Conservation (phyloP, 2,888 invertebrate genomes). For the Megamerina dolium region DNA sequence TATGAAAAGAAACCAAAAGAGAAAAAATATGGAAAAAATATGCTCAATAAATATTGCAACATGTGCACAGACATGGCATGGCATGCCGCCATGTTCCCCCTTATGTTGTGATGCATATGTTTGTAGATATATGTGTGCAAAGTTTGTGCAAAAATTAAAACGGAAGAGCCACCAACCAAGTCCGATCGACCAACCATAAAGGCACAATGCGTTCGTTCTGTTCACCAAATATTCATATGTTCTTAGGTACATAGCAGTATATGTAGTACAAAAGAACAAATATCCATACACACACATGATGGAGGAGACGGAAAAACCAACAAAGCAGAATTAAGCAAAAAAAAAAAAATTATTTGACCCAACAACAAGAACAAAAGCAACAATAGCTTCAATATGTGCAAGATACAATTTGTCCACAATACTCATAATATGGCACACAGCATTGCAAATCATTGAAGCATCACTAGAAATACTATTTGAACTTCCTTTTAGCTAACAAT, state of each 20-base stretch:
- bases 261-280: not conserved
- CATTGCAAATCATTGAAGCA: too few relatives aligned
- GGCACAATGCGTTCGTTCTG: too few relatives aligned
- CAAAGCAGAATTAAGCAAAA: too few relatives aligned
- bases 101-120: not conserved
- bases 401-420: too few relatives aligned
- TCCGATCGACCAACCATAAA: slow-evolving; percentile 5
- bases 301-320: too few relatives aligned
- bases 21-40: not conserved
- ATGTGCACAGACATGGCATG: slow-evolving; percentile 4
- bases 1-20: not conserved
- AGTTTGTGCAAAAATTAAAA: slow-evolving; percentile 7
- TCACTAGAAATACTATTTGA: too few relatives aligned
- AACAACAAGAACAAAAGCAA: slow-evolving; percentile 6
- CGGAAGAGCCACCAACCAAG: slow-evolving; percentile 13
- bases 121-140: not conserved
- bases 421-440: too few relatives aligned
- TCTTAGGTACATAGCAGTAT: not conserved
- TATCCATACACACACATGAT: not conserved
- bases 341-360: too few relatives aligned
- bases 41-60: slow-evolving; percentile 9
- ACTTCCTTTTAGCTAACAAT: too few relatives aligned
- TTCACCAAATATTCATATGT: too few relatives aligned
- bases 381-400: too few relatives aligned
- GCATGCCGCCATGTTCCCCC: not conserved